Evolutionary conservation across 2,113 vertebrate genomes (phyloP), one percentile per base, ranked within the genome.

Genomic region (Microcebus lehilahytsara): DNA sequence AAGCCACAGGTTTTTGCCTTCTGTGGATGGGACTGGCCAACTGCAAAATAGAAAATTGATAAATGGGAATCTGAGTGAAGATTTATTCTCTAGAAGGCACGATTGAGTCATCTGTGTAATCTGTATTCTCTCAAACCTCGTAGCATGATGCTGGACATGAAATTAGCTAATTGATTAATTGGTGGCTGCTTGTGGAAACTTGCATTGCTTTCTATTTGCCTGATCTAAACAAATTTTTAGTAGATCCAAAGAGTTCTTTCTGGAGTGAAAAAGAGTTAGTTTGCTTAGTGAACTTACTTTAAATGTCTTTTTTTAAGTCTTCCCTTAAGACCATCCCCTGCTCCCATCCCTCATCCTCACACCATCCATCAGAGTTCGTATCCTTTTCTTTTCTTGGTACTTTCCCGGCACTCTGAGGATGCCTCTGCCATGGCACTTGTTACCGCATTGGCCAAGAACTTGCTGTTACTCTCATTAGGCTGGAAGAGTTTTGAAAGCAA

Each of bases 281-380:
- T 92, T 85, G 71, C 42, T 13, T 51, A 10, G 42, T 56, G n/a
- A 66, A 14, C 40, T 62, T 30, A 34, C 71, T 81, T 64, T 27
- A 53, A 87, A 56, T 53, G 30, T 88, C 27, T 96, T 89, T n/a
- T 95, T 94, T 96, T 40, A 93, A 72, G n/a, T 60, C 86, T 74
- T 89, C 58, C 32, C 58, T 66, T 42, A 42, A 42, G 62, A 42
- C 10, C n/a, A 53, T 19, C 3, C 7, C 37, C 40, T 22, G 9
- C 8, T 19, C 51, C 60, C 4, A 19, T 17, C 11, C 11, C 30
- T 75, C 32, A n/a, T 51, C 79, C 60, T 69, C 42, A 23, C 46
- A 1, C 23, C 46, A 69, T 19, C 58, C 58, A 9, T 7, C 9
- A 11, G 25, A 17, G 4, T 83, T 56, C 6, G 10, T 74, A 19